Base-by-base conservation (phyloP, 1,140 invertebrate species). In the Meloidogyne exigua region DNA sequence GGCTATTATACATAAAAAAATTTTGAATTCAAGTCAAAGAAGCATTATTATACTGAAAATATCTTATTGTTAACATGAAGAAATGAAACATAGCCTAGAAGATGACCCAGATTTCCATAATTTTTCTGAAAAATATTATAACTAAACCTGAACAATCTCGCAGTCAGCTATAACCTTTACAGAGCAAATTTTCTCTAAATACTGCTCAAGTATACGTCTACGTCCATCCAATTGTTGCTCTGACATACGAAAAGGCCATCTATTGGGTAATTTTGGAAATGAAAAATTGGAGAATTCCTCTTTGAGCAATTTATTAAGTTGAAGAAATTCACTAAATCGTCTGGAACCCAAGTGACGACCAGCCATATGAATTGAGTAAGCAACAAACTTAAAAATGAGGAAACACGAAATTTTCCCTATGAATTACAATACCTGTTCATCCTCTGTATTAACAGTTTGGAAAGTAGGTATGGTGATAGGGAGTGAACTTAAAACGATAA, bases 331-430 rank as follows among this genome's bases (percentile, higher is more conserved):
- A 69, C 95, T 91, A 88, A 98, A 99, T 57, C 96, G 90, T 67
- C 96, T 90, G 39, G 95, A 97, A 88, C 96, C 98, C 28, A 99
- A 89, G 88, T 98, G 96, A 65, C 96, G 89, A 0, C 96, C 96
- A 36, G 96, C 96, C 95, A 99, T 98, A 88, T 98, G 96, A 77
- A 99, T 96, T 88, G 98, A 98, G 89, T 94, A 99, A 0, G 96
- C 91, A 91, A 96, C 94, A 89, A 93, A 98, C 82, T 93, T 9
- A 57, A 57, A 18, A n/a, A n/a, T n/a, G 1, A 57, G 7, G 7
- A 18, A 7, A 57, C 2, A 4, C 2, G 5, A n/a, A 4, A 57
- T 1, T n/a, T 57, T 57, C 4, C 18, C 1, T 18, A n/a, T 5
- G 1, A 18, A 57, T n/a, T 7, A n/a, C 18, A 57, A 49, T 49